phyloP scores from a whole-genome alignment of 2,113 vertebrate species.

The Arvicanthis niloticus region DNA sequence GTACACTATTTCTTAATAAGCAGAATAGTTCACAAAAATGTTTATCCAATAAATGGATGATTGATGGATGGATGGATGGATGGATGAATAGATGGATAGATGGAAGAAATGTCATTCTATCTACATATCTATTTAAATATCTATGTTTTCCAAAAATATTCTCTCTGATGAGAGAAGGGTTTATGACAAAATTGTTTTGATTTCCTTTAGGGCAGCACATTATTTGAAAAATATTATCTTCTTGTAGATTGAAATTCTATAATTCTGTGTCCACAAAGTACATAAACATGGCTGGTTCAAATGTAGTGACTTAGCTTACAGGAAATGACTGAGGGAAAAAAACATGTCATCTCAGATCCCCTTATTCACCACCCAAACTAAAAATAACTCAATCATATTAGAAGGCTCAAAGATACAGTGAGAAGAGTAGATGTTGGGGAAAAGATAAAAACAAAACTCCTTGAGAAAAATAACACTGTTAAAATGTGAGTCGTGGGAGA shows the following conservation, averaged over 20 bases:
- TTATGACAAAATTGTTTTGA: not conserved
- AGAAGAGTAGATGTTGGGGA: not conserved
- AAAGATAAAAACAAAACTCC: not conserved
- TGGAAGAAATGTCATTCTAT: not conserved
- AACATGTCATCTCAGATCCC: not conserved
- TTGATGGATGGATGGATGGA: too few relatives aligned
- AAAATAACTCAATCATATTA: not conserved
- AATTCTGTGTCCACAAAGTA: not conserved
- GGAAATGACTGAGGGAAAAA: not conserved
- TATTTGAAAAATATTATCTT: not conserved
- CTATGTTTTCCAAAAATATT: not conserved
- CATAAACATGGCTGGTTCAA: not conserved
- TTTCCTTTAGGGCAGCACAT: not conserved
- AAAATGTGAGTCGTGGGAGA: not conserved
- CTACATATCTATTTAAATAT: not conserved
- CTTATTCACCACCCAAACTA: not conserved
- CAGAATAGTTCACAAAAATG: not conserved
- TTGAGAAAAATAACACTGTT: not conserved
- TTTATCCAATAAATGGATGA: not conserved
- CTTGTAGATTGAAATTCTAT: not conserved
- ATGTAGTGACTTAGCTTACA: not conserved
- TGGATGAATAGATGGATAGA: too few relatives aligned
- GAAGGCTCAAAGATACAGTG: rapidly evolving
- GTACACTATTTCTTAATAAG: not conserved
- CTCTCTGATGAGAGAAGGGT: not conserved